Percentiles rank a stretch among this genome's conserved stretches.
Conservation (phyloP, 2,113 vertebrate genomes). For the Phainopepla nitens region DNA sequence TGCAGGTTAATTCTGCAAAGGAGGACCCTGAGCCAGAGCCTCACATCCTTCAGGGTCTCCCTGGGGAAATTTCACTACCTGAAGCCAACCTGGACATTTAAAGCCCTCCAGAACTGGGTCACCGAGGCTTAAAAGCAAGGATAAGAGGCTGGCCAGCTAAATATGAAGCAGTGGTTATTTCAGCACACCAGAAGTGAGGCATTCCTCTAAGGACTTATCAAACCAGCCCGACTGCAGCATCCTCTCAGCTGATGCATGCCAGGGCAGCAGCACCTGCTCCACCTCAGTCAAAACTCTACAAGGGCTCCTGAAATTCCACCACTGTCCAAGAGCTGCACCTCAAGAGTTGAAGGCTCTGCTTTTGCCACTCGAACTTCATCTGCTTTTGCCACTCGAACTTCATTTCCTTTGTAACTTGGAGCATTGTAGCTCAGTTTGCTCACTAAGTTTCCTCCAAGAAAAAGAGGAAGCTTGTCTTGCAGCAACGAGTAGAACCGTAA, state of each 20-base stretch:
- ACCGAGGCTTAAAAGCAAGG: not conserved
- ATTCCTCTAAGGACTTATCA: not conserved
- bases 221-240: not conserved
- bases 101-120: not conserved
- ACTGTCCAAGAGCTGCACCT: not conserved
- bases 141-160: not conserved
- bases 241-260: not conserved
- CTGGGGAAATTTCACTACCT: not conserved
- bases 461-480: slow-evolving; percentile 29
- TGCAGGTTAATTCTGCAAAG: not conserved
- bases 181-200: not conserved
- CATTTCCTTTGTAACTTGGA: not conserved
- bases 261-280: not conserved
- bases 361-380: not conserved
- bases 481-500: not conserved
- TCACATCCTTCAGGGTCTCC: not conserved
- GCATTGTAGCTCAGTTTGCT: not conserved
- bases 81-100: not conserved
- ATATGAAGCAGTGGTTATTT: not conserved
- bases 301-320: not conserved
- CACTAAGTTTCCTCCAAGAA: not conserved
- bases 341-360: not conserved
- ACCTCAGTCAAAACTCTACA: not conserved
- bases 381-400: not conserved
- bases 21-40: not conserved